Evolutionary conservation across 2,797 vertebrate genomes (phyloP).

Genomic region (Myotis findleyi): DNA sequence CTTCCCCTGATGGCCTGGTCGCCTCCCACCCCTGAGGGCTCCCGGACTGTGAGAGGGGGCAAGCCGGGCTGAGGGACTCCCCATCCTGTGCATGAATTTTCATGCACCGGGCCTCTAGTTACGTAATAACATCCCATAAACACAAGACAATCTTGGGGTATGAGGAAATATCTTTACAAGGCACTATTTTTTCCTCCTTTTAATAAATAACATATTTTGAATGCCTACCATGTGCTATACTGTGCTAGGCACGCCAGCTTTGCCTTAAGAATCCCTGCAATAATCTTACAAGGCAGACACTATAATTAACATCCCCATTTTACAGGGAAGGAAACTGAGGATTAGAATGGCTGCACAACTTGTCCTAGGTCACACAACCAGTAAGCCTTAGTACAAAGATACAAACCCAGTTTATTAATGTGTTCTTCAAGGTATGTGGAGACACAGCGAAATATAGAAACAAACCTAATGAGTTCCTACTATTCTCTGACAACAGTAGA

Average conservation of each 20-base stretch:
- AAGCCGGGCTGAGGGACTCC: too few relatives aligned
- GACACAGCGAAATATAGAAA: background rate
- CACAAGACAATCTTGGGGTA: background rate
- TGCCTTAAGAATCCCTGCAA: background rate
- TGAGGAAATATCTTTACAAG: background rate
- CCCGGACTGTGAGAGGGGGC: too few relatives aligned
- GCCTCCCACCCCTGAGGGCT: too few relatives aligned
- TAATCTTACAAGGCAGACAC: background rate
- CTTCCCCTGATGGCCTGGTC: too few relatives aligned
- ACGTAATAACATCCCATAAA: slow-evolving; percentile 13
- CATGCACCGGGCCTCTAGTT: too few relatives aligned
- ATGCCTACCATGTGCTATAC: background rate
- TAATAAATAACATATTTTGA: slow-evolving; percentile 31
- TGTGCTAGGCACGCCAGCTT: background rate
- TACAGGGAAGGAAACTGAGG: background rate
- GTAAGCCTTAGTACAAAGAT: background rate
- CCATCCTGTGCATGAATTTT: too few relatives aligned
- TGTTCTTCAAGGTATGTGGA: background rate
- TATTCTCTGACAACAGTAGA: background rate
- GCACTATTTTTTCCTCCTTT: background rate
- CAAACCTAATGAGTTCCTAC: background rate
- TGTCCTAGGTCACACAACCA: background rate
- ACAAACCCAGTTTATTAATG: background rate
- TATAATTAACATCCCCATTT: background rate
- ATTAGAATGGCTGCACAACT: background rate